phyloP scores from a whole-genome alignment of 1,140 invertebrate genomes.

The Lepidurus apus region DNA sequence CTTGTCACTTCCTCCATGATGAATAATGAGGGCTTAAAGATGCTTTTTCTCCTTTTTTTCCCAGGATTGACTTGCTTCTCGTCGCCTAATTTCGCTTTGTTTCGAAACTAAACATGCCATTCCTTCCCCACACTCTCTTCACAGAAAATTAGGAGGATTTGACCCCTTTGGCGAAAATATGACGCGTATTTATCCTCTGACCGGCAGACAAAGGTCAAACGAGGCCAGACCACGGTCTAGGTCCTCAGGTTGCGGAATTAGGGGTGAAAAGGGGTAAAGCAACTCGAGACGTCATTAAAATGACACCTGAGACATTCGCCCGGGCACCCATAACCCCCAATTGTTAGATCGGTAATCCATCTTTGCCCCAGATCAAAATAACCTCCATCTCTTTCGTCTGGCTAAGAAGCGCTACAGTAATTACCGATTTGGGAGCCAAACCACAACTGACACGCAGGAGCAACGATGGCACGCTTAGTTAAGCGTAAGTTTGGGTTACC shows the following conservation, averaged over 20 bases:
- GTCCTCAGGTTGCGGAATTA: not conserved
- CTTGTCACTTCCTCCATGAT: not conserved
- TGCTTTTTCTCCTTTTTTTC: not conserved
- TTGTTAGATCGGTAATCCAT: not conserved
- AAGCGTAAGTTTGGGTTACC: not conserved
- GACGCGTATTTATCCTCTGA: not conserved
- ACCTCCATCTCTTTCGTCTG: not conserved
- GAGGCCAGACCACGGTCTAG: not conserved
- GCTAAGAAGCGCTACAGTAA: not conserved
- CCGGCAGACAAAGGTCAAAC: constrained; percentile 27
- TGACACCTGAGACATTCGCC: constrained; percentile 27
- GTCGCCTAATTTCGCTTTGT: not conserved
- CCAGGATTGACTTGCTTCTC: not conserved
- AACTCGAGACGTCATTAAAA: constrained; percentile 27
- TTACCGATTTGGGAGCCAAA: constrained; percentile 1
- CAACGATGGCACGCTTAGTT: not conserved
- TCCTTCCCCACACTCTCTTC: not conserved
- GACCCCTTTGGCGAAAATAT: not conserved
- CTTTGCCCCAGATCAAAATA: not conserved
- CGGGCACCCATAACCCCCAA: not conserved
- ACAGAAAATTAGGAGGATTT: not conserved
- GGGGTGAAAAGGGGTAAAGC: not conserved
- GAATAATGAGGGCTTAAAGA: not conserved
- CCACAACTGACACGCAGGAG: not conserved
- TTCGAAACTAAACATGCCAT: not conserved